Percentiles rank a stretch among this genome's conserved stretches.
Evolutionary conservation across 30 jellyfish, hydroid and myxozoan genomes (phyloP).

Genomic region (Aurelia coerulea): DNA sequence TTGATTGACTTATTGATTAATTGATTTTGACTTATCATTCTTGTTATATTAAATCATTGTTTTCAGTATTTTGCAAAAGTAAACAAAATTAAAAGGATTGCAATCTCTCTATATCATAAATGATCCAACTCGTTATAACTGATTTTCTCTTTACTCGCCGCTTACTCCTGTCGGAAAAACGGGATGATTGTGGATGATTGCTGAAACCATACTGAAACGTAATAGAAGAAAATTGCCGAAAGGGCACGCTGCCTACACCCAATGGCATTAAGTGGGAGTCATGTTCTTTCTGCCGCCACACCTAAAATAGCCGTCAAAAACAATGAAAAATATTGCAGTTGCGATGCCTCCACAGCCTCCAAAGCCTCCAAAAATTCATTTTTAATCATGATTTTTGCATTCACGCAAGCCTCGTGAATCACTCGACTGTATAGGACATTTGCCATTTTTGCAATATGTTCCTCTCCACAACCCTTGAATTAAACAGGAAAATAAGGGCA

Average conservation of each 20-base stretch:
- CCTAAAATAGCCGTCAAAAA: too few species aligned
- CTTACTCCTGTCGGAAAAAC: slow-evolving; percentile 4
- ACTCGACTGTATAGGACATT: too few species aligned
- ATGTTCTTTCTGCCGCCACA: too few species aligned
- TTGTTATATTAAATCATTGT: slow-evolving; percentile 55
- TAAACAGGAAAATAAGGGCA: too few species aligned
- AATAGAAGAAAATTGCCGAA: slow-evolving; percentile 10
- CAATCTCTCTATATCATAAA: slow-evolving; percentile 29
- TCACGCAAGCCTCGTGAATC: too few species aligned
- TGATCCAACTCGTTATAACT: slow-evolving; percentile 11
- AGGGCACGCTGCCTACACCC: neutral
- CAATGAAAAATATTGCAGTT: too few species aligned
- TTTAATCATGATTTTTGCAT: too few species aligned
- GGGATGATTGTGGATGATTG: neutral
- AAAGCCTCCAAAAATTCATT: too few species aligned
- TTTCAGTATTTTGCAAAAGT: slow-evolving; percentile 45
- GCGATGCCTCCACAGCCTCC: too few species aligned
- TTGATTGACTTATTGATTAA: slow-evolving; percentile 56
- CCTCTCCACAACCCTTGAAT: too few species aligned
- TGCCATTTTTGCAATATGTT: too few species aligned
- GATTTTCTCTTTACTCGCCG: slow-evolving; percentile 51
- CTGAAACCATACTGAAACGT: neutral
- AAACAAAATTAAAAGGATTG: slow-evolving; percentile 50
- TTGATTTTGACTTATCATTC: slow-evolving; percentile 66
- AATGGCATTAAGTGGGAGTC: too few species aligned